Evolutionary conservation across 2,888 invertebrate genomes (phyloP), one percentile per base, ranked within the genome.

Genomic region (Mesochorus sp.): DNA sequence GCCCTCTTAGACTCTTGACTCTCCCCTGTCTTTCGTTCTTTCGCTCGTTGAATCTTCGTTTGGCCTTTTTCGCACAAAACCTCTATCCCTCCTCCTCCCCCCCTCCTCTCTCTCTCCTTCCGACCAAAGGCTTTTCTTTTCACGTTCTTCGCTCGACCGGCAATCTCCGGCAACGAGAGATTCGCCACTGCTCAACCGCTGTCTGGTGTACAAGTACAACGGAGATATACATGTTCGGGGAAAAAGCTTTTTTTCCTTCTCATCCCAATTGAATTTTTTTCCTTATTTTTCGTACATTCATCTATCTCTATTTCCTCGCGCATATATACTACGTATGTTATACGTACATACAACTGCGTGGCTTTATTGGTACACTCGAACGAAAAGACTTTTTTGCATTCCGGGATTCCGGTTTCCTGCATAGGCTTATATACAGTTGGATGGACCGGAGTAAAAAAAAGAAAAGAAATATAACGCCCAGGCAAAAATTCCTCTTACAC

Each of bases 51-150:
- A 39, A 39, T 57, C 44, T 77, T 62, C 59, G 77, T 68, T 66
- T 53, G 24, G 19, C 53, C 19, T 68, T 68, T 72, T 57, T 64
- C 68, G 55, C 57, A 47, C 39, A 55, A 72, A 55, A 53, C 37
- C 12, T n/a, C 14, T 31, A 10, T 10, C 31, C 6, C 31, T 31
- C 31, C 31, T 5, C 2, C 2, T 10, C 31, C 31, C 31, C 26
- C 12, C 44, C n/a, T n/a, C 28, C 26, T 66, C 12, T 19, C 19
- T 26, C 42, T 28, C n/a, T 24, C 34, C 37, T 26, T 34, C 34
- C 31, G 31, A 37, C 67, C 66, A 55, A 74, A 70, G 78, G 74
- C 70, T 57, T 79, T 79, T 71, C 74, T 66, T 79, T 79, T 61
- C 70, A 53, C 66, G 39, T 70, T 51, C 37, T 53, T 64, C 14